Evolutionary conservation across 2,888 invertebrate species (phyloP).

Genomic region (Melieria crassipennis): DNA sequence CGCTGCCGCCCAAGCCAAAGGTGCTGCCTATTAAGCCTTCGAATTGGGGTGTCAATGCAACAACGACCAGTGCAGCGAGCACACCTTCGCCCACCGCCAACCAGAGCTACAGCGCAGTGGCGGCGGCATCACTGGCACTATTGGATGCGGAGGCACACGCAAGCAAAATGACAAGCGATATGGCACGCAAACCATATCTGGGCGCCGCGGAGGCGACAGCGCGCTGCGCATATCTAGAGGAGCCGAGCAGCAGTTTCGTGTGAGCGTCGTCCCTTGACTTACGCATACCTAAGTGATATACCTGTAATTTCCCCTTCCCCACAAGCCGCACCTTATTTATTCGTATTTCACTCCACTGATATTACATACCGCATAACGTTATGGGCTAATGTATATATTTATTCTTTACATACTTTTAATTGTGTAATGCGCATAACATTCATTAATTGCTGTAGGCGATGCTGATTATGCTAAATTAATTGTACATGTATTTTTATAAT

Average conservation of each 20-base stretch:
- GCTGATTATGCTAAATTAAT: too few species aligned
- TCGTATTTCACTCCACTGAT: not conserved
- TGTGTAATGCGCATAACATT: too few species aligned
- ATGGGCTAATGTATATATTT: not conserved
- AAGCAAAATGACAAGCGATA: conserved; percentile 46
- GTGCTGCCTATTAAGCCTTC: conserved; percentile 73
- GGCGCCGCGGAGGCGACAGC: conserved; percentile 47
- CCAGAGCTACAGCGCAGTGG: conserved; percentile 43
- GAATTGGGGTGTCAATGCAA: conserved; percentile 67
- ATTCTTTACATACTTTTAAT: not conserved
- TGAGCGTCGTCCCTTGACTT: conserved; percentile 51
- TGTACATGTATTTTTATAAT: too few species aligned
- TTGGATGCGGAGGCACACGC: conserved; percentile 28
- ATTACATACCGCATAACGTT: not conserved
- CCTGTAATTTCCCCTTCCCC: not conserved
- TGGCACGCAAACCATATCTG: conserved; percentile 51
- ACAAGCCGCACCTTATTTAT: not conserved
- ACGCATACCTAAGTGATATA: conserved; percentile 23
- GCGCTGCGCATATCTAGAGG: conserved; percentile 70
- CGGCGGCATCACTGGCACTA: conserved; percentile 28
- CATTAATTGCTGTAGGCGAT: too few species aligned
- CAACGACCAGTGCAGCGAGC: conserved; percentile 30
- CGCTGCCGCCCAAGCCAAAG: conserved; percentile 80
- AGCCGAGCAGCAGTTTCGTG: conserved; percentile 75
- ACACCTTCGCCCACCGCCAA: conserved; percentile 44